Base-by-base conservation (phyloP, 2,888 invertebrate species). In the Tenthredo distinguenda region DNA sequence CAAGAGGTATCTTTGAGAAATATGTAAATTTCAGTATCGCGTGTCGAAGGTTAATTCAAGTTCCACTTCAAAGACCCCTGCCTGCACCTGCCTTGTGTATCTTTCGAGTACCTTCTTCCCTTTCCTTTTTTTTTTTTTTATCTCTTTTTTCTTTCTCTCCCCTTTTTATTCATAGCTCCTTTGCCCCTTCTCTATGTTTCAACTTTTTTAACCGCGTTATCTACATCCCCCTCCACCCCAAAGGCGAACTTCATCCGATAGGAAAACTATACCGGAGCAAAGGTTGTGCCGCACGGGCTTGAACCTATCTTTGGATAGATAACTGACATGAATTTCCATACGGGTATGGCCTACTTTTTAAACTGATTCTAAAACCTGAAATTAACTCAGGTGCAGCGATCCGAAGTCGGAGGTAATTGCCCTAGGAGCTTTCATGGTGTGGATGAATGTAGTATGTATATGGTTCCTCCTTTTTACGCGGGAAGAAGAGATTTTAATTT, bases 21-120 rank as follows among this genome's bases (percentile, higher is more conserved):
- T 74, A 74, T 26, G 74, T 12, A 43, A 43, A 74, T 74, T 74
- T 40, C 43, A 21, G 74, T 21, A 40, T 74, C 40, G 74, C 74
- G 74, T 74, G 74, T 43, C 40, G 43, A 43, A 26, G 74, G 74
- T 43, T 74, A 43, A 74, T 74, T 43, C 74, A 43, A 43, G 40
- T 21, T n/a, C 40, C 34, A 34, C 43, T 74, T 74, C 40, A 26
- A 37, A 72, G 37, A 55, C 18, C 74, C 21, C 47, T 47, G 47
- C 47, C 15, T 47, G 15, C 47, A 18, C 40, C 3, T n/a, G 74
- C 15, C 21, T 40, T 74, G 74, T 74, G 40, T 21, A 26, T 74
- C 43, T 43, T 43, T 74, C 26, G 34, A 68, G 26, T 68, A 34
- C 18, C 26, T 7, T 68, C 6, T 34, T 15, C 34, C 34, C 12